Evolutionary conservation across 2,888 invertebrate genomes (phyloP).

Genomic region (Euplexia lucipara): DNA sequence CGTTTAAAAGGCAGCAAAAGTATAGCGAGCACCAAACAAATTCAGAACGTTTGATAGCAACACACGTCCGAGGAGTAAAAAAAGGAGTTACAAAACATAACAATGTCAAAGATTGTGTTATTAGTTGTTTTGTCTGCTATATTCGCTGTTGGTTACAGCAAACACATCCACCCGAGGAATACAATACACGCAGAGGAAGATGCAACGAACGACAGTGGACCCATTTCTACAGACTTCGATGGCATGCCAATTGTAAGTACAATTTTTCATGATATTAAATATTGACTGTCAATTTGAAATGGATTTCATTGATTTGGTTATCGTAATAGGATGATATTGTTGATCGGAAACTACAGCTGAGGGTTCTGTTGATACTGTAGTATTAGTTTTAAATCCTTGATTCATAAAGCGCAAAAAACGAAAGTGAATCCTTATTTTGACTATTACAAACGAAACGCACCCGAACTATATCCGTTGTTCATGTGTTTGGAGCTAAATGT

Average conservation of each 20-base stretch:
- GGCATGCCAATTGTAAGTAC: conserved; percentile 74
- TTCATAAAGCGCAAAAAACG: too few relatives aligned
- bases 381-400: too few relatives aligned
- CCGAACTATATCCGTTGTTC: too few relatives aligned
- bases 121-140: conserved; percentile 56
- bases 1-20: conserved; percentile 74
- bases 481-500: too few relatives aligned
- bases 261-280: not conserved
- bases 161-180: conserved; percentile 75
- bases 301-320: not conserved
- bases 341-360: not conserved
- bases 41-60: conserved; percentile 49
- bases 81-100: conserved; percentile 53
- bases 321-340: not conserved
- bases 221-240: conserved; percentile 62
- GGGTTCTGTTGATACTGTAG: not conserved
- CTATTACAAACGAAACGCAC: too few relatives aligned
- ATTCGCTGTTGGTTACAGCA: conserved; percentile 64
- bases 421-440: too few relatives aligned
- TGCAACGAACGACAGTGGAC: conserved; percentile 34
- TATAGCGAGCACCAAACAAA: conserved; percentile 64
- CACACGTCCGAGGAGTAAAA: conserved; percentile 33
- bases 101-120: conserved; percentile 64
- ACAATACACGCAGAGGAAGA: conserved; percentile 56
- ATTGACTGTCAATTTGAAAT: too few relatives aligned